Base-by-base conservation (phyloP, 2,113 vertebrate genomes). In the Caretta caretta region DNA sequence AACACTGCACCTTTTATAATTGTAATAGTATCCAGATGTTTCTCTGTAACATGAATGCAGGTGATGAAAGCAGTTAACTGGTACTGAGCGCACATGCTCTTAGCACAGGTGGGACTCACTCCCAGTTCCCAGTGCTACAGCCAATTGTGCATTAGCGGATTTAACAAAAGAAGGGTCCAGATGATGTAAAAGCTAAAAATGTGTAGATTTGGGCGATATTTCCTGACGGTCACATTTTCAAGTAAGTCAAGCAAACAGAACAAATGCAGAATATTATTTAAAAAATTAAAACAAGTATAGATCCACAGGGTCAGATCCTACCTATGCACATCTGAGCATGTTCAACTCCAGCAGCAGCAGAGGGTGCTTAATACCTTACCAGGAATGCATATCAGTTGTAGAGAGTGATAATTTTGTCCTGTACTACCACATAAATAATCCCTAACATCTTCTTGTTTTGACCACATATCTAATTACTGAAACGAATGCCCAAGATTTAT, bases 11-110 rank as follows among this genome's bases (percentile, higher is more conserved):
- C 99, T 99, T 99, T 98, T 98, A 98, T 98, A 98, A 99, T 97
- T 97, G 96, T 99, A 99, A 99, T 99, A 98, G 96, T 97, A 98
- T 98, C 99, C 99, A 99, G 99, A 99, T 99, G 99, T 98, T 98
- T 80, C 96, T 95, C 84, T 93, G 94, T 98, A 98, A 98, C 98
- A 98, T 86, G 97, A 98, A 99, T 98, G 98, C 99, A 99, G 99
- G 99, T 99, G 99, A 99, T 99, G 99, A 99, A 99, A 99, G 98
- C 98, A 98, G 98, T 99, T 99, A 98, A 98, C 98, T 88, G 90
- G 97, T 98, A 99, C 97, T 98, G 98, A 98, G 98, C 99, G 98
- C 98, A 98, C 98, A 99, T 98, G 98, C 97, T 98, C 98, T 96
- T 95, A 96, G 96, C 96, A 98, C 98, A 98, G 98, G 98, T 98